Percentiles rank a stretch among this genome's conserved stretches.
Evolutionary conservation across 2,888 invertebrate genomes (phyloP).

Genomic region (Cheiracanthium punctorium): DNA sequence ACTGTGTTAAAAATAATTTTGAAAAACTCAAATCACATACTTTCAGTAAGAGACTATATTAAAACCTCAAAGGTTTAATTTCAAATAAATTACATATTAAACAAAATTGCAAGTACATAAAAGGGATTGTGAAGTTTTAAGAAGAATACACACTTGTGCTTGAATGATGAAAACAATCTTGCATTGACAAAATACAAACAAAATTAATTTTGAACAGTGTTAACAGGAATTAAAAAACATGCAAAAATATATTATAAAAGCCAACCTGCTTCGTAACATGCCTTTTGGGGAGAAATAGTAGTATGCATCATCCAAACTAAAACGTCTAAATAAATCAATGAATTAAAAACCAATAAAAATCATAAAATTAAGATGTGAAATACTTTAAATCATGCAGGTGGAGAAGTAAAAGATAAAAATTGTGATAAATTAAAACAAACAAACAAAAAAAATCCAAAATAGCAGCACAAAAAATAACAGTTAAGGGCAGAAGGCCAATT

Average conservation of each 20-base stretch:
- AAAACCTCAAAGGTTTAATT: too few relatives aligned
- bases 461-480: conserved; percentile 31
- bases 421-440: not conserved
- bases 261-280: conserved; percentile 70
- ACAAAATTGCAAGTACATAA: too few relatives aligned
- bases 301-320: conserved; percentile 66
- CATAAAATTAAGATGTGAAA: not conserved
- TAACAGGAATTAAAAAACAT: conserved; percentile 6
- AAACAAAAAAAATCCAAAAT: conserved; percentile 42
- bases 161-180: too few relatives aligned
- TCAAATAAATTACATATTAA: too few relatives aligned
- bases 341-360: conserved; percentile 35
- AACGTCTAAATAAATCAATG: conserved; percentile 64
- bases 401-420: too few relatives aligned
- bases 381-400: not conserved
- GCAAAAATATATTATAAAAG: conserved; percentile 50
- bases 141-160: too few relatives aligned
- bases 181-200: not conserved
- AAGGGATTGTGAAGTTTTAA: too few relatives aligned
- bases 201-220: not conserved
- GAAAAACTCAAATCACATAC: too few relatives aligned
- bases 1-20: too few relatives aligned
- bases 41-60: too few relatives aligned
- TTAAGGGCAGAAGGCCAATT: too few relatives aligned
- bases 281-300: conserved; percentile 65